Base-by-base conservation (phyloP, 1,140 invertebrate species). In the Drosophila bifasciata region DNA sequence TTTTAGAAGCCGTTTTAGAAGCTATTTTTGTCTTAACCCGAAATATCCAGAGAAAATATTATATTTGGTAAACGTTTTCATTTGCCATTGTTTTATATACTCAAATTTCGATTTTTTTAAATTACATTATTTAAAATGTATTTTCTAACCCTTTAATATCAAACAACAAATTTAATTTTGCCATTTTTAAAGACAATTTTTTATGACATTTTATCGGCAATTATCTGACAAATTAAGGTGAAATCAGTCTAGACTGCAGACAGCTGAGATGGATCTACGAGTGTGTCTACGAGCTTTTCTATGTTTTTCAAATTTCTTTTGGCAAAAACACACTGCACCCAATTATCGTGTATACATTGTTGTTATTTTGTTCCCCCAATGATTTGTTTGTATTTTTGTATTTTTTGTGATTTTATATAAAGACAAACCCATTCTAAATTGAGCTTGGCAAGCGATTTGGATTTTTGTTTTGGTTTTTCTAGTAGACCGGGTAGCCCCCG, bases 391-490 rank as follows among this genome's bases (percentile, higher is more conserved):
- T 66, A 36, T 52, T 68, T 43, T 36, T 50, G 28, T 28, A 40
- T 51, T 25, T 32, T 46, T 21, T 48, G 45, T 48, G 11, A 8
- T 48, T 17, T 36, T 36, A 36, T 36, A 36, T 36, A 13, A 13
- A 70, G 55, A 59, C 59, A 55, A 41, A 50, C 32, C 48, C 49
- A 74, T 25, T 75, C 69, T 75, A 53, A 59, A 59, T 53, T 66
- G 51, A 52, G 61, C 61, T 75, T 75, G 71, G 60, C 61, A 75
- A 75, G 56, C 50, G 50, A 75, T 60, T 66, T 55, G 41, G 50
- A 72, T 49, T 51, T 61, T 51, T 74, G 44, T 70, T 76, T 80
- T 76, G 64, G 23, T 76, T 79, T 62, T 63, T 50, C 53, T 43
- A 28, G 39, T 43, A 28, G 39, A 51, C 57, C n/a, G 36, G n/a